Base-by-base conservation (phyloP, 2,113 vertebrate genomes). In the Festucalex cinctus region DNA sequence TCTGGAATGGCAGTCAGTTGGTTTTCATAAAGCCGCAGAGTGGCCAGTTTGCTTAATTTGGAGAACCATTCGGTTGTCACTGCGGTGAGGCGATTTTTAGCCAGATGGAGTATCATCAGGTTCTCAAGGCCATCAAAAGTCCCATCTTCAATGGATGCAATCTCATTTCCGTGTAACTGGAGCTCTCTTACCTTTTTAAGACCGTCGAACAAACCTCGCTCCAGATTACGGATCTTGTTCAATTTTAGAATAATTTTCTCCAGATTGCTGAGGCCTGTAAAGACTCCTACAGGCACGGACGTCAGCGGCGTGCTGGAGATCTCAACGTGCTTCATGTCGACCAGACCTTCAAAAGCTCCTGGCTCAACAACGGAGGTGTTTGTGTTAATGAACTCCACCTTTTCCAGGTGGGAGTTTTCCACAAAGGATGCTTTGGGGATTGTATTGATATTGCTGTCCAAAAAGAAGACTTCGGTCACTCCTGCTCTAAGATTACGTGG, bases 311-410 rank as follows among this genome's bases (percentile, higher is more conserved):
- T 91, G 19, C 44, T 60, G 43, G 92, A 91, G 75, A 94, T 89
- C 13, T 93, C 92, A 68, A 92, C 35, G 1, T 63, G 19, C 6
- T 9, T 75, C 24, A 93, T 77, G 13, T 89, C 66, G 9, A 70
- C 63, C 71, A 94, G 74, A 68, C 85, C 85, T 67, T 92, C 90
- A 80, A 97, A 94, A 20, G 92, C 92, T 63, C 91, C 92, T 3
- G 76, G 71, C 71, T 94, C 92, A 10, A 94, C 66, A 9, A 65
- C 76, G 37, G 65, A 39, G 3, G 90, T 88, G 2, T 74, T 64
- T 41, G 88, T 93, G 28, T 73, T 59, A 1, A 91, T 49, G 69
- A 94, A 93, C 1, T 91, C 86, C 64, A 95, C 69, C 36, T 87
- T 90, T 48, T 70, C 46, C 35, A 94, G 76, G 6, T 85, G 76